Conservation (phyloP, 1,140 invertebrate species). For the Tetranychus urticae region DNA sequence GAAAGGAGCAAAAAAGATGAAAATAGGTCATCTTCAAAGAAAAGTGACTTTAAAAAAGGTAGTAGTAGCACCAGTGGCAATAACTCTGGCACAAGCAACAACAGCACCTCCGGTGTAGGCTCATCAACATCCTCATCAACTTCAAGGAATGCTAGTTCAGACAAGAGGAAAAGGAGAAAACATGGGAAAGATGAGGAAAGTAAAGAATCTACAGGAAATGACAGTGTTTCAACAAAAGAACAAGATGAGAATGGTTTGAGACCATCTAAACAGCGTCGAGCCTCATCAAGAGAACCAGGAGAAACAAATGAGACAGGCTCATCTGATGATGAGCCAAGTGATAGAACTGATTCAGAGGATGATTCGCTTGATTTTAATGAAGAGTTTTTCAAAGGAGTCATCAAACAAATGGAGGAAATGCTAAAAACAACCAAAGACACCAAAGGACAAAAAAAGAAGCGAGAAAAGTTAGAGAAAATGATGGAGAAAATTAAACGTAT, state of each 20-base stretch:
- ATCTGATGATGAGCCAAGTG: not conserved
- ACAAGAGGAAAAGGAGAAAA: not conserved
- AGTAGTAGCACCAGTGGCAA: not conserved
- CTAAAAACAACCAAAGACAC: not conserved
- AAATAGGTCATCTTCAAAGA: too few relatives aligned
- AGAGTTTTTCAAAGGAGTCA: not conserved
- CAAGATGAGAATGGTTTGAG: not conserved
- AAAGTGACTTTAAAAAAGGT: not conserved
- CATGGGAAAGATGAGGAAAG: not conserved
- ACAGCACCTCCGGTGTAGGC: not conserved
- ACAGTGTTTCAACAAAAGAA: not conserved
- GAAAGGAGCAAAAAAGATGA: too few relatives aligned
- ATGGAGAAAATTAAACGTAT: not conserved
- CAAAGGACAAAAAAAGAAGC: not conserved
- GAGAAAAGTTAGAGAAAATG: not conserved
- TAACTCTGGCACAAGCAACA: not conserved
- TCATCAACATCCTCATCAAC: not conserved
- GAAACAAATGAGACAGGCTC: not conserved
- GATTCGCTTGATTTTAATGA: not conserved
- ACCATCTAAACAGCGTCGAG: not conserved
- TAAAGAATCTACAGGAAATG: not conserved
- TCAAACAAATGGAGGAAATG: conserved; percentile 1
- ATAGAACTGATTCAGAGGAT: not conserved
- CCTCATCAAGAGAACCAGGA: not conserved
- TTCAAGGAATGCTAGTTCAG: not conserved